These are phyloP conservation scores for Octonoba sinensis DNA, from an alignment of 2,888 invertebrate species.

Conservation along the genomic window DNA sequence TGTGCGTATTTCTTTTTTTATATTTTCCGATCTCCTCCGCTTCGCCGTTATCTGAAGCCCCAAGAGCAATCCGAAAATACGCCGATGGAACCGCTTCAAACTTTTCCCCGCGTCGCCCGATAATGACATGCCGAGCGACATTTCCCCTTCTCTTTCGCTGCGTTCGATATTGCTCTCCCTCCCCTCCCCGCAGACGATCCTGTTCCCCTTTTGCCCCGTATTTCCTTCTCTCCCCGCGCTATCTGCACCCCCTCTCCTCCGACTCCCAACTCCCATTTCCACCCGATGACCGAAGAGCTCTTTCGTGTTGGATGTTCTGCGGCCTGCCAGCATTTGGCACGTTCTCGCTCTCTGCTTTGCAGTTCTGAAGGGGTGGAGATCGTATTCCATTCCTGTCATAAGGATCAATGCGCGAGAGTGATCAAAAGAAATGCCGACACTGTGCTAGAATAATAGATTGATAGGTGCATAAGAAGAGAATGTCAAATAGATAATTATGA, in stretches of 20 bases:
- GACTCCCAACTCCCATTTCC: slow-evolving; percentile 25
- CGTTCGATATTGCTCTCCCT: slow-evolving; percentile 31
- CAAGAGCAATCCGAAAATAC: slow-evolving; percentile 11
- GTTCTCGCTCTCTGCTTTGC: slow-evolving; percentile 35
- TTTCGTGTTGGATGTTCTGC: not conserved
- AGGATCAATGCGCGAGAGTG: too few species aligned
- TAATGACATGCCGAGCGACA: slow-evolving; percentile 58
- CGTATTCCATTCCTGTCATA: not conserved
- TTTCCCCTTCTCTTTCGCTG: slow-evolving; percentile 17
- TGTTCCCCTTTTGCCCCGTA: slow-evolving; percentile 36
- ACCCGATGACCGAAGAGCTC: slow-evolving; percentile 43
- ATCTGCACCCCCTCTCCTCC: not conserved
- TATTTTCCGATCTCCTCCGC: too few species aligned
- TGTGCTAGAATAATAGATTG: too few species aligned
- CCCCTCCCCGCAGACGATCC: slow-evolving; percentile 5
- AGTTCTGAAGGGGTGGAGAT: not conserved
- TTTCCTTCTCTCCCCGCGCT: slow-evolving; percentile 18
- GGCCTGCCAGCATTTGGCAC: slow-evolving; percentile 21
- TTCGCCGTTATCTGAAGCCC: slow-evolving; percentile 45
- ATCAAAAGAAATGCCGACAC: too few species aligned
- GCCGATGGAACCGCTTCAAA: slow-evolving; percentile 15
- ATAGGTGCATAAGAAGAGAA: not conserved
- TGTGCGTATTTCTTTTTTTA: slow-evolving; percentile 6
- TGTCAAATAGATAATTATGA: not conserved
- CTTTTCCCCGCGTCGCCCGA: slow-evolving; percentile 41